Percentiles rank a stretch among this genome's conserved stretches.
Conservation (phyloP, 2,888 invertebrate genomes). For the Ophioninae sp. region DNA sequence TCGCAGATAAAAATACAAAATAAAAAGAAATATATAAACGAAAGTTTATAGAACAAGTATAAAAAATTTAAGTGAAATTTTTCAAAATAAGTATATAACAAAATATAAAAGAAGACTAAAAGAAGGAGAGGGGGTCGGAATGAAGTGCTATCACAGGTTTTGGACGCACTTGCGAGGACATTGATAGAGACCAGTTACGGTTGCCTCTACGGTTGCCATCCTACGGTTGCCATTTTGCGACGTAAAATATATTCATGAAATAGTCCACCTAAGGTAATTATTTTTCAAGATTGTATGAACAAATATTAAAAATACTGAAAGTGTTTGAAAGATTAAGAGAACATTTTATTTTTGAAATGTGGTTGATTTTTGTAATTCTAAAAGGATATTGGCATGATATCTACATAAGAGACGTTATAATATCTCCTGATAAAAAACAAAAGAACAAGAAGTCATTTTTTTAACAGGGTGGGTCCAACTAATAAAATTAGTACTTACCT, state of each 20-base stretch:
- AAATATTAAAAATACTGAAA: neutral
- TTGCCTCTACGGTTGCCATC: neutral
- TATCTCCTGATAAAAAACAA: neutral
- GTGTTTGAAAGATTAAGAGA: neutral
- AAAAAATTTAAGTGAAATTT: too few species aligned
- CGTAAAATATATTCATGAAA: neutral
- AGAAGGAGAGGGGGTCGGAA: neutral
- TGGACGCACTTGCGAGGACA: neutral
- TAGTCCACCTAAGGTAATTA: neutral
- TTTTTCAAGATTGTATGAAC: constrained; percentile 1
- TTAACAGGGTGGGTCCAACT: neutral
- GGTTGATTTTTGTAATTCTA: neutral
- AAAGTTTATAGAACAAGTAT: too few species aligned
- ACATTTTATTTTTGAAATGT: neutral
- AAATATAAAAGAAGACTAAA: neutral
- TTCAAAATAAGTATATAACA: too few species aligned
- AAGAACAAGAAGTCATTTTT: neutral
- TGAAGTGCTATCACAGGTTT: neutral
- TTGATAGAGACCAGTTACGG: neutral
- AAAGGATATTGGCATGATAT: neutral
- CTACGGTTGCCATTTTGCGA: neutral
- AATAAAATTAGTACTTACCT: constrained; percentile 4
- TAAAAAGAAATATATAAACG: neutral
- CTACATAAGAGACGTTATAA: neutral
- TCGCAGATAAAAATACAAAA: neutral